Base-by-base conservation (phyloP, 1,140 invertebrate species). In the Camponotus floridanus region DNA sequence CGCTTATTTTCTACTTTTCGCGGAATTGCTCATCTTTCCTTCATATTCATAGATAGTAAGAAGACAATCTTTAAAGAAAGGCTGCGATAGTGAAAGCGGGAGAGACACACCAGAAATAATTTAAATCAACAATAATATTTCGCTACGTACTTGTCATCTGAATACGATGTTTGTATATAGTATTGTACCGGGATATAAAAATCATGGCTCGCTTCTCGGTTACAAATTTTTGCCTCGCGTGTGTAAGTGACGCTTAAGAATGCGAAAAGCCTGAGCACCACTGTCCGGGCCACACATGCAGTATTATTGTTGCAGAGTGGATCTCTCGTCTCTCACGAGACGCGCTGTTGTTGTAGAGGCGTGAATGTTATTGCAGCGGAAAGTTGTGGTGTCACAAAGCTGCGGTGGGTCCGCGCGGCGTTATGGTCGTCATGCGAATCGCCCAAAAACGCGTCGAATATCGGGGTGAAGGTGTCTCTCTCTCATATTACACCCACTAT, bases 301-400 rank as follows among this genome's bases (percentile, higher is more conserved):
- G 88, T 93, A 91, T 94, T 94, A 92, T 94, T 93, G 90, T 94
- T 93, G 89, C 89, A 92, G 91, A 94, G 92, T 93, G 92, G 91
- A 92, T 91, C 88, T 88, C 88, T 90, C 88, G 78, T 91, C 90
- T 91, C 90, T 85, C 84, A 78, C 84, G 87, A 78, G 76, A 86
- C 73, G 55, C 85, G 86, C 70, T 92, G 92, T 92, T 92, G 89
- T 92, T 91, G 92, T 89, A 91, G 86, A 91, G 87, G 80, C 87
- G 88, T 76, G 88, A 92, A 90, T 93, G 91, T 93, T 93, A 92
- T 93, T 92, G 88, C 89, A 93, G 80, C 91, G 91, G 88, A 91
- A 92, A 92, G 90, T 92, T 91, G 89, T 88, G 92, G 88, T 92
- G 91, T 93, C 91, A 91, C 92, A 92, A 91, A 92, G 80, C 90